Conservation (phyloP, 2,797 vertebrate genomes). For the Odontamblyopus rebecca region DNA sequence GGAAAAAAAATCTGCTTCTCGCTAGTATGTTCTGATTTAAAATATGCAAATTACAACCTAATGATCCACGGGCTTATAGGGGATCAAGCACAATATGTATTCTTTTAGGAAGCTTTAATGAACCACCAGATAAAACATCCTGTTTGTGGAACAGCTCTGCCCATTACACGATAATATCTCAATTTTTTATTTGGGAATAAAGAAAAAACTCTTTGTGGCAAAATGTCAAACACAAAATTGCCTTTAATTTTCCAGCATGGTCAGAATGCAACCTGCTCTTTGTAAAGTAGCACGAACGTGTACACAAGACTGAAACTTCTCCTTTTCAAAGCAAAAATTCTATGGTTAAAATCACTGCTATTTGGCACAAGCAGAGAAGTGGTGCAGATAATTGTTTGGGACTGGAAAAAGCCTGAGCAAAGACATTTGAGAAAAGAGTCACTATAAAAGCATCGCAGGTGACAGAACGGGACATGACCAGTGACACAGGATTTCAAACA, state of each 20-base stretch:
- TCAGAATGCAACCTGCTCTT: constrained; percentile 33
- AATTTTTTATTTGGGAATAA: constrained; percentile 35
- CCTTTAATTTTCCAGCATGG: constrained; percentile 33
- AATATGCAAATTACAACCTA: no score
- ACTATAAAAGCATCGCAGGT: not conserved
- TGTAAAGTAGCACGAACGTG: not conserved
- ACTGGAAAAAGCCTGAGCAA: not conserved
- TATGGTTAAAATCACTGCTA: constrained; percentile 4
- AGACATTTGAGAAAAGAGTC: not conserved
- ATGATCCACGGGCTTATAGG: no score
- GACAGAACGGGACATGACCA: not conserved
- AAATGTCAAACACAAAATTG: constrained; percentile 47
- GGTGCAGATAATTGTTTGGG: constrained; percentile 4
- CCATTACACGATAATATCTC: constrained; percentile 27
- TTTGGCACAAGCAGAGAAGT: constrained; percentile 15
- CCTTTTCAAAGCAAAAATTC: constrained; percentile 17
- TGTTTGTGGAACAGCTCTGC: not conserved
- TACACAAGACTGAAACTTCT: not conserved
- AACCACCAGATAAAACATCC: constrained; percentile 25
- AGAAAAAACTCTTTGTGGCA: constrained; percentile 14
- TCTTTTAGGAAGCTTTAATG: no score
- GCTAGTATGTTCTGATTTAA: no score
- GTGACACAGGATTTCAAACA: not conserved
- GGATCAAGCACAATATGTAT: no score
- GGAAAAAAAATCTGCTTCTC: no score